These are phyloP conservation scores for Thomomys bottae DNA, from an alignment of 2,113 vertebrate genomes.

Conservation along the genomic window DNA sequence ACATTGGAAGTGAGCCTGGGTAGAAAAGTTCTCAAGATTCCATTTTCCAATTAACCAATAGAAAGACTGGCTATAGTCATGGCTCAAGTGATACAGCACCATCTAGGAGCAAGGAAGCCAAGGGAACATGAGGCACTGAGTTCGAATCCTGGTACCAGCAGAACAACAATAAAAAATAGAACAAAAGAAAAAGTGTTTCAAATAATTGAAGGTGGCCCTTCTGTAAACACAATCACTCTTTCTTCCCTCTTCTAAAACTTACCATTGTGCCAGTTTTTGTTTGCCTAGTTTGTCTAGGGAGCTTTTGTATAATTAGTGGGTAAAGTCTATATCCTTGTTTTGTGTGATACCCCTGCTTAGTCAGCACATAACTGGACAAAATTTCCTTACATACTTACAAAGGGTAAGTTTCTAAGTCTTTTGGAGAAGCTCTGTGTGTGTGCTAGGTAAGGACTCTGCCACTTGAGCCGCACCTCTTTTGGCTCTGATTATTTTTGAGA, in stretches of 20 bases:
- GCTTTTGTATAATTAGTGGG: background rate
- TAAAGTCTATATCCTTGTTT: background rate
- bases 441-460: background rate
- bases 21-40: too few species aligned
- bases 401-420: background rate
- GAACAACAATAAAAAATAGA: too few species aligned
- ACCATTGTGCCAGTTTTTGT: background rate
- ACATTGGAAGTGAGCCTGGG: too few species aligned
- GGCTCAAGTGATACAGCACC: too few species aligned
- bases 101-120: too few species aligned
- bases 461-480: too few species aligned
- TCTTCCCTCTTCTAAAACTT: background rate
- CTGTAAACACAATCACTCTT: background rate
- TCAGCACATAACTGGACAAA: background rate
- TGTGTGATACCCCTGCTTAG: background rate
- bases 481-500: too few species aligned
- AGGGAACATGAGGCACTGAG: too few species aligned
- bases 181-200: background rate
- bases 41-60: too few species aligned
- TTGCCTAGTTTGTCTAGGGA: background rate
- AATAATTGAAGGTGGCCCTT: constrained; percentile 27
- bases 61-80: too few species aligned
- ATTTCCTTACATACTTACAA: background rate
- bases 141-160: too few species aligned
- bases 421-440: background rate